Evolutionary conservation across 2,888 invertebrate genomes (phyloP).

Genomic region (Drosophila macrothrix): DNA sequence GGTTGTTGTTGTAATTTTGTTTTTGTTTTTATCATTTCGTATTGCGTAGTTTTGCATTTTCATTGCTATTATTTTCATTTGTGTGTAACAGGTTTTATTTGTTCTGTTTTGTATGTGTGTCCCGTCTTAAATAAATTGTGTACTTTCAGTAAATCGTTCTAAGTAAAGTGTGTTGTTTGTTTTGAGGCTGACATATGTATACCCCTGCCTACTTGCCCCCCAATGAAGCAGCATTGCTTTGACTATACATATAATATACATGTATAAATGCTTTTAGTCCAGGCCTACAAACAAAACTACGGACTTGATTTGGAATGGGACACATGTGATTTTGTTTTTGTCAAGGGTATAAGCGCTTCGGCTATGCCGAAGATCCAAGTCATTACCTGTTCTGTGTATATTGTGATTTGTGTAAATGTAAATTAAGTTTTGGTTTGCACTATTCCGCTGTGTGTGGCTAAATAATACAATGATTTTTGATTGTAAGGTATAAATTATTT

Average conservation of each 20-base stretch:
- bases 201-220: slow-evolving; percentile 19
- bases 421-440: slow-evolving; percentile 12
- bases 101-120: slow-evolving; percentile 37
- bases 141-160: slow-evolving; percentile 40
- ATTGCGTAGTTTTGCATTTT: slow-evolving; percentile 49
- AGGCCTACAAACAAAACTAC: background rate
- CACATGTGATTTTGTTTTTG: background rate
- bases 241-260: slow-evolving; percentile 12
- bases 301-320: background rate
- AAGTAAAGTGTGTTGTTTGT: slow-evolving; percentile 37
- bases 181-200: slow-evolving; percentile 32
- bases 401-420: slow-evolving; percentile 21
- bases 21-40: slow-evolving; percentile 39
- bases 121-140: slow-evolving; percentile 48
- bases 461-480: slow-evolving; percentile 65
- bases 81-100: slow-evolving; percentile 47
- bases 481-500: slow-evolving; percentile 66
- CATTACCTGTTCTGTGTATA: slow-evolving; percentile 31
- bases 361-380: slow-evolving; percentile 18
- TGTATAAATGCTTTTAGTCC: slow-evolving; percentile 27
- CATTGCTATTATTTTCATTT: slow-evolving; percentile 48
- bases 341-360: slow-evolving; percentile 28
- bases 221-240: slow-evolving; percentile 10
- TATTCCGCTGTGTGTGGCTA: slow-evolving; percentile 45
- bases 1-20: slow-evolving; percentile 19